Base-by-base conservation (phyloP, 1,140 invertebrate species). In the Drosophila sulfurigaster region DNA sequence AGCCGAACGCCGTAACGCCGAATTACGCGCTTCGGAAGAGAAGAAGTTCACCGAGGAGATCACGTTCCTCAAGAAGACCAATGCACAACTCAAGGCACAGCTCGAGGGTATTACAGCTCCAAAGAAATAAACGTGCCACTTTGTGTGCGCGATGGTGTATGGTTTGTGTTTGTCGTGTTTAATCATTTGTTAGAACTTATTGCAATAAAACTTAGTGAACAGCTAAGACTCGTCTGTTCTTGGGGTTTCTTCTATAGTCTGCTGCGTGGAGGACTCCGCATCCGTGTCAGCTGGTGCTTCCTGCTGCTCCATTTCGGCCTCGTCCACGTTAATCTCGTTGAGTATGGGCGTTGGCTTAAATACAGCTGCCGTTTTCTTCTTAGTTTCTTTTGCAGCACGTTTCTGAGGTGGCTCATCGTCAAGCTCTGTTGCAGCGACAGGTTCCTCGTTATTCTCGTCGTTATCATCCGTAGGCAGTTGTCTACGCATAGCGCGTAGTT, bases 21-120 rank as follows among this genome's bases (percentile, higher is more conserved):
- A 99, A 92, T 93, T 97, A 72, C 93, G 96, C 15, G 95, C 96
- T 65, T 97, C 97, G 0, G 97, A 98, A 91, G 97, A 98, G 91
- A 97, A 98, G 92, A 97, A 98, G 91, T 97, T 98, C 85, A 95
- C 95, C 11, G 98, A 99, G 91, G 98, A 99, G 93, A 95, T 98
- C 48, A 94, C 96, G 45, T 98, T 98, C 82, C 93, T 99, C 25
- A 99, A 98, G 93, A 97, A 98, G 92, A 98, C 98, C 5, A 99
- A 99, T 93, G 95, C 96, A 80, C 98, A 99, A 92, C 93, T 99
- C 10, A 99, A 99, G 95, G 95, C 96, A 41, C 97, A 98, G 94
- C 93, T 98, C 52, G 97, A 98, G 94, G 97, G 97, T 82, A 98
- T 98, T 75, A 97, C 98, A 79, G 96, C 97, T 57, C 97, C 97